Base-by-base conservation (phyloP, 2,113 vertebrate genomes). In the Casuarius casuarius region DNA sequence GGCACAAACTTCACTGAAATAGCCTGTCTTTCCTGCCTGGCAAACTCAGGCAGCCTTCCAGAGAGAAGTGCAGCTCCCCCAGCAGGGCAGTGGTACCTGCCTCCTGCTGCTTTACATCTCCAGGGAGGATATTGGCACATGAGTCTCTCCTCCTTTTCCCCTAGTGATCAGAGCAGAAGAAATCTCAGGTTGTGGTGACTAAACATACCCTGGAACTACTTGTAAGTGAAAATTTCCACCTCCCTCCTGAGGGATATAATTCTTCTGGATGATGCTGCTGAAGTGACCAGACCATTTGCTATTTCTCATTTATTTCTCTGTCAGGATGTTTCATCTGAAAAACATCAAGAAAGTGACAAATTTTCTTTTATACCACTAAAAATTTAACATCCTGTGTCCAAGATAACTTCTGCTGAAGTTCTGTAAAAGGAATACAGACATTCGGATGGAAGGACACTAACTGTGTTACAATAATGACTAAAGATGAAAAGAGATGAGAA, bases 301-400 rank as follows among this genome's bases (percentile, higher is more conserved):
- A 48, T 90, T 94, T 95, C 56, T 78, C 48, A 38, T 72, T 84
- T 86, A 63, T 90, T 93, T 81, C 76, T 84, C 52, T 68, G 70
- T 87, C n/a, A 92, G 38, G 25, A 68, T 56, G 48, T 35, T 87
- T 89, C 25, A 87, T 31, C 42, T 71, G 83, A 33, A 84, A 73
- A 90, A 78, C 44, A 84, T 44, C 17, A 67, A 84, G 54, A 81
- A 86, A 70, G 58, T 10, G 22, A 79, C 11, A 68, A 66, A 9
- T 20, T 82, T 95, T 70, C 62, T 25, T 9, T 78, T 92, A 72
- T 49, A 87, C 29, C 28, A 40, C 51, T 72, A 49, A 4, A 88
- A 80, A 28, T 77, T 91, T 65, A 78, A n/a, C 40, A 46, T 73
- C 22, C 77, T 58, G 4, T 72, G 16, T 40, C 35, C 49, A 70